phyloP scores from a whole-genome alignment of 2,888 invertebrate species.

The Andrena minutula region DNA sequence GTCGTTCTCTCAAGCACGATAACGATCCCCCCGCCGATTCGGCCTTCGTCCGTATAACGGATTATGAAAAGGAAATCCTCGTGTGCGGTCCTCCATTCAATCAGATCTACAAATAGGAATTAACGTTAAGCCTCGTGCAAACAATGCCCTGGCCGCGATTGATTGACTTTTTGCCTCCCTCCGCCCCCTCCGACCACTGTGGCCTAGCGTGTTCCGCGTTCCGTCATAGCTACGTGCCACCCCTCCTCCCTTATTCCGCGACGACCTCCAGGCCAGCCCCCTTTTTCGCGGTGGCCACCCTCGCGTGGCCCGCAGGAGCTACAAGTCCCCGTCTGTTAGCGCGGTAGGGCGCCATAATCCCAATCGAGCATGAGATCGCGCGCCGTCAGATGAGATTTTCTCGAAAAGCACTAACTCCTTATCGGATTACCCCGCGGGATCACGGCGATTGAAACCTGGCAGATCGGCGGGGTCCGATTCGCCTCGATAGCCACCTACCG shows the following conservation, averaged over 20 bases:
- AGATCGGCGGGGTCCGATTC: slow-evolving; percentile 38
- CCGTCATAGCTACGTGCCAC: slow-evolving; percentile 40
- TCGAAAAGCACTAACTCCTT: slow-evolving; percentile 77
- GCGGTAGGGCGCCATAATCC: slow-evolving; percentile 82
- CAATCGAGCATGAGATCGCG: slow-evolving; percentile 78
- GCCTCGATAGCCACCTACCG: slow-evolving; percentile 34
- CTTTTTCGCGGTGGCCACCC: slow-evolving; percentile 23
- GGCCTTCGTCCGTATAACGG: slow-evolving; percentile 56
- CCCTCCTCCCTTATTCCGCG: not conserved
- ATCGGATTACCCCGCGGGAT: slow-evolving; percentile 79
- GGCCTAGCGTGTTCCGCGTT: slow-evolving; percentile 39
- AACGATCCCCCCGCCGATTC: slow-evolving; percentile 42
- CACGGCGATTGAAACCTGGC: slow-evolving; percentile 79
- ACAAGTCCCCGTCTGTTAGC: slow-evolving; percentile 76
- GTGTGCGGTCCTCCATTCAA: slow-evolving; percentile 76
- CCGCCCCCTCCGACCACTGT: slow-evolving; percentile 17
- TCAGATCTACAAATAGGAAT: slow-evolving; percentile 83
- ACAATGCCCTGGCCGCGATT: slow-evolving; percentile 79
- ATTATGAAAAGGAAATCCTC: slow-evolving; percentile 81
- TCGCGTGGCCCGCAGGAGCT: slow-evolving; percentile 55
- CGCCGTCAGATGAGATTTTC: slow-evolving; percentile 78
- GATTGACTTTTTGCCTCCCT: slow-evolving; percentile 82
- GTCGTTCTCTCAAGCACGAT: slow-evolving; percentile 55
- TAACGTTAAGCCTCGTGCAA: slow-evolving; percentile 82
- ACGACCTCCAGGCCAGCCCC: not conserved